Conservation (phyloP, 2,797 vertebrate species). For the Taenioides sp. region DNA sequence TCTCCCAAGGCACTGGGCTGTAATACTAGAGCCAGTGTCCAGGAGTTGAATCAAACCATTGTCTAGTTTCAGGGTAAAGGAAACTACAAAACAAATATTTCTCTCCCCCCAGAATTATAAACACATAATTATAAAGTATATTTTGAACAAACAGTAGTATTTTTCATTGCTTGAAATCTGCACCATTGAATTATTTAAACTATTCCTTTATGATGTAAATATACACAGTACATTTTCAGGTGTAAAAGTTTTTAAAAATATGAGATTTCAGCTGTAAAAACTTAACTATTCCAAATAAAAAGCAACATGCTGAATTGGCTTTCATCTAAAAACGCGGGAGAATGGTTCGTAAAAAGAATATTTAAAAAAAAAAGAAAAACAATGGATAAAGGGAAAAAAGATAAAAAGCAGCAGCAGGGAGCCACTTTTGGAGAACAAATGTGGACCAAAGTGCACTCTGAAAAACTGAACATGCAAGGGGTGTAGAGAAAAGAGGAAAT, state of each 20-base stretch:
- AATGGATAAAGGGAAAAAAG: conserved; percentile 16
- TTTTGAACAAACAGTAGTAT: not conserved
- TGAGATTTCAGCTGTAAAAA: not conserved
- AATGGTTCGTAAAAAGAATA: conserved; percentile 19
- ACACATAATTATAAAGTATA: not conserved
- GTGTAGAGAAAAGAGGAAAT: conserved; percentile 22
- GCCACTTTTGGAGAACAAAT: conserved; percentile 40
- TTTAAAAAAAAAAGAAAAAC: conserved; percentile 17
- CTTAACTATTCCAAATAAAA: not conserved
- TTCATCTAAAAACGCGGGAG: conserved; percentile 40
- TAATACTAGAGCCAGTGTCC: too few relatives aligned
- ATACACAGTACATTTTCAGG: not conserved
- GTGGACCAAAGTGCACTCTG: conserved; percentile 20
- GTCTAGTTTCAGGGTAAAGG: not conserved
- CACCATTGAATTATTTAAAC: not conserved
- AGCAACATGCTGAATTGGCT: conserved; percentile 5
- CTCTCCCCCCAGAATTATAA: not conserved
- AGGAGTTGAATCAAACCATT: not conserved
- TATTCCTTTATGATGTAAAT: not conserved
- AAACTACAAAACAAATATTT: too few relatives aligned
- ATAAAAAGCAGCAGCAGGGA: conserved; percentile 34
- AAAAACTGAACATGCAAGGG: not conserved
- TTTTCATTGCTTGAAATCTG: not conserved
- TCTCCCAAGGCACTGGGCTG: too few relatives aligned
- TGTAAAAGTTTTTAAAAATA: not conserved